phyloP scores from a whole-genome alignment of 2,888 invertebrate species.

The Lacanobia wlatinum region DNA sequence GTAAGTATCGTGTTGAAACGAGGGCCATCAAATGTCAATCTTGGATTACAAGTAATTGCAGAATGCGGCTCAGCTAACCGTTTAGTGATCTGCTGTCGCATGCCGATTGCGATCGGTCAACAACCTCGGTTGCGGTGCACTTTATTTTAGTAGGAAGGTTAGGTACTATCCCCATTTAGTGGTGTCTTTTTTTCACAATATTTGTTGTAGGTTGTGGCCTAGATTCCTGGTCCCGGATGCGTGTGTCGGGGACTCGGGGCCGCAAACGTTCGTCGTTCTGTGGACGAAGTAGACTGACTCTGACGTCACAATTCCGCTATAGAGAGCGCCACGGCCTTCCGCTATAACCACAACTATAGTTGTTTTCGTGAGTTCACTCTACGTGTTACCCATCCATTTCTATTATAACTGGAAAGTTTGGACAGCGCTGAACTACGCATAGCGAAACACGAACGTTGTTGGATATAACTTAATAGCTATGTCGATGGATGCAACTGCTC shows the following conservation, averaged over 20 bases:
- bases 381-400: slow-evolving; percentile 55
- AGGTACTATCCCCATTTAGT: slow-evolving; percentile 12
- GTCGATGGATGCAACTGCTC: slow-evolving; percentile 22
- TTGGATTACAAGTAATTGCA: slow-evolving; percentile 38
- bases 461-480: slow-evolving; percentile 26
- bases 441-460: slow-evolving; percentile 33
- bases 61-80: slow-evolving; percentile 18
- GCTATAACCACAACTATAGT: slow-evolving; percentile 68
- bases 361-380: slow-evolving; percentile 68
- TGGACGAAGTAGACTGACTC: slow-evolving; percentile 67
- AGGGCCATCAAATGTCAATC: slow-evolving; percentile 24
- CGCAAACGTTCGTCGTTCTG: slow-evolving; percentile 67
- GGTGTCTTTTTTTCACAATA: slow-evolving; percentile 46
- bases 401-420: slow-evolving; percentile 57
- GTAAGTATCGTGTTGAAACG: slow-evolving; percentile 40
- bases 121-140: slow-evolving; percentile 9
- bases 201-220: slow-evolving; percentile 67
- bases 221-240: slow-evolving; percentile 75
- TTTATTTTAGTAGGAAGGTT: slow-evolving; percentile 11
- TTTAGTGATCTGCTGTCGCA: slow-evolving; percentile 25
- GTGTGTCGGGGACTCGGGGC: slow-evolving; percentile 69
- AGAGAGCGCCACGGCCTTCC: slow-evolving; percentile 70
- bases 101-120: slow-evolving; percentile 20
- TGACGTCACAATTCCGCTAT: slow-evolving; percentile 75
- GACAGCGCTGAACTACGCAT: slow-evolving; percentile 41